phyloP scores from a whole-genome alignment of 2,888 invertebrate genomes.

The Salpingus planirostris region DNA sequence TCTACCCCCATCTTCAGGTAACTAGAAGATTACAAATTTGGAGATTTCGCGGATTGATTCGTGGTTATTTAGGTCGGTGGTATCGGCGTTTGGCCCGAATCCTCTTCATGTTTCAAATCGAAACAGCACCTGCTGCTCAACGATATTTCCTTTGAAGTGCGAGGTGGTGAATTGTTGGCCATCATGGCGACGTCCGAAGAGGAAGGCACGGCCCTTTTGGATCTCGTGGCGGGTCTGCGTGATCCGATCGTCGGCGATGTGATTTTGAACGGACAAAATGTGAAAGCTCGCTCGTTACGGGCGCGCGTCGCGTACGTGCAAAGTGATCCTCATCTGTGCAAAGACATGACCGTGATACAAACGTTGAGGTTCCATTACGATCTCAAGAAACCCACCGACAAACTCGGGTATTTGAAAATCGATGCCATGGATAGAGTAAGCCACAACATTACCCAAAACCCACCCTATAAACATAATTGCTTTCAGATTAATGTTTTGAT shows the following conservation, averaged over 20 bases:
- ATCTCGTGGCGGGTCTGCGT: slow-evolving; percentile 70
- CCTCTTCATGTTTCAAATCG: slow-evolving; percentile 22
- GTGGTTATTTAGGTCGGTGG: slow-evolving; percentile 23
- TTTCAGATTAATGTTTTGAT: slow-evolving; percentile 77
- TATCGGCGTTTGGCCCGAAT: slow-evolving; percentile 26
- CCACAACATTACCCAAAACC: no score
- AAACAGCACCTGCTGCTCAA: slow-evolving; percentile 41
- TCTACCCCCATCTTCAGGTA: slow-evolving; percentile 59
- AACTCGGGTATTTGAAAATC: slow-evolving; percentile 55
- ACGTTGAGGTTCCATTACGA: slow-evolving; percentile 78
- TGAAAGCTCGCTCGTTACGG: slow-evolving; percentile 60
- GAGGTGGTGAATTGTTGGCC: slow-evolving; percentile 84
- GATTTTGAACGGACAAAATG: slow-evolving; percentile 77
- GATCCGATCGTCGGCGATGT: slow-evolving; percentile 61
- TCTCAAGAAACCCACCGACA: slow-evolving; percentile 55
- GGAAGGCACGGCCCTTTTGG: slow-evolving; percentile 79
- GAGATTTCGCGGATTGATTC: not conserved
- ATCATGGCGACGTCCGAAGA: slow-evolving; percentile 81
- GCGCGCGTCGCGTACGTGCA: slow-evolving; percentile 69
- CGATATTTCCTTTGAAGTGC: slow-evolving; percentile 77
- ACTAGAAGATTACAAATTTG: not conserved
- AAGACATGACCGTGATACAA: slow-evolving; percentile 83
- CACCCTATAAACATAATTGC: slow-evolving; percentile 5
- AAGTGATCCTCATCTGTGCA: slow-evolving; percentile 67
- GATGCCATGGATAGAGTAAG: slow-evolving; percentile 66